Percentiles rank a stretch among this genome's conserved stretches.
phyloP scores from a whole-genome alignment of 2,113 vertebrate species.

The Neopipo cinnamomea region DNA sequence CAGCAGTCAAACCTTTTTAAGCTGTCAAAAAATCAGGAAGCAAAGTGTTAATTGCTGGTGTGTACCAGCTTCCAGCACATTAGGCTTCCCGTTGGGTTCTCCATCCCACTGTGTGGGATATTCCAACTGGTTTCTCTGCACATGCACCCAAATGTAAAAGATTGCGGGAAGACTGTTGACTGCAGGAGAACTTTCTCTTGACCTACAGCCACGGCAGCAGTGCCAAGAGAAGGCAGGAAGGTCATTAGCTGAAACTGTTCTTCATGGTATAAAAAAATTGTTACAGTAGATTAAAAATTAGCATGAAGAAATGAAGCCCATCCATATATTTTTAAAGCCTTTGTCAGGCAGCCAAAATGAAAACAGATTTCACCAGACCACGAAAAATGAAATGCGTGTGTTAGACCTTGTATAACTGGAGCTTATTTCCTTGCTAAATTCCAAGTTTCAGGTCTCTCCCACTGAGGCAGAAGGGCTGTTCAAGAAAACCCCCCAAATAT shows the following conservation, averaged over 20 bases:
- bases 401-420: background rate
- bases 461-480: background rate
- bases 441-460: constrained; percentile 4
- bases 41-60: background rate
- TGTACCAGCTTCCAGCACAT: background rate
- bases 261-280: constrained; percentile 10
- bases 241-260: constrained; percentile 11
- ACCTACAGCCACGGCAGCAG: background rate
- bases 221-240: constrained; percentile 33
- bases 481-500: background rate
- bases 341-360: constrained; percentile 52
- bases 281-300: constrained; percentile 65
- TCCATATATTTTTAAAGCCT: constrained; percentile 10
- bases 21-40: background rate
- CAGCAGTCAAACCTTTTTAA: background rate
- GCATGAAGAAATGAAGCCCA: constrained; percentile 52
- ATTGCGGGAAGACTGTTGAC: background rate
- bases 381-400: background rate
- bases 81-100: background rate
- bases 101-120: background rate
- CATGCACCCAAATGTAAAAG: background rate
- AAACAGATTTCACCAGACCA: constrained; percentile 62
- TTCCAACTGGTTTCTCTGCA: background rate
- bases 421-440: constrained; percentile 42
- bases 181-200: background rate